Conservation (phyloP, 2,113 vertebrate species). For the Sinocyclocheilus rhinocerous region DNA sequence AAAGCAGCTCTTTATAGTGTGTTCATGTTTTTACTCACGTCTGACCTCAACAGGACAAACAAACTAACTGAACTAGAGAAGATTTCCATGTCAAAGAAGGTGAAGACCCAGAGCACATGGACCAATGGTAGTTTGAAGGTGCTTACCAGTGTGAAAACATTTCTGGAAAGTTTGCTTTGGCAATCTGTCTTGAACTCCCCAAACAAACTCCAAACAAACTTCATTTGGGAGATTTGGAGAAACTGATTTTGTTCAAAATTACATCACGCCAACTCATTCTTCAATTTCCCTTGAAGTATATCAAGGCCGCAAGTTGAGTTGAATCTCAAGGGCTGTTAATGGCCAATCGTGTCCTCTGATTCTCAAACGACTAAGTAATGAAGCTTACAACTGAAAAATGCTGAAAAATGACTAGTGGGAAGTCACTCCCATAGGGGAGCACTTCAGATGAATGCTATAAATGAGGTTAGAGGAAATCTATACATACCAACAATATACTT, state of each 20-base stretch:
- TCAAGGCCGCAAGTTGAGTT: neutral
- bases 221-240: too few relatives aligned
- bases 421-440: conserved; percentile 32
- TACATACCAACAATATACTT: conserved; percentile 62
- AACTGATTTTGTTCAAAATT: too few relatives aligned
- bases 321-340: neutral
- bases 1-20: neutral
- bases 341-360: neutral
- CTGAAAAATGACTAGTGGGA: conserved; percentile 8
- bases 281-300: too few relatives aligned
- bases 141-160: neutral
- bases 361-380: neutral
- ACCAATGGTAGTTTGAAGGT: neutral
- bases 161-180: neutral
- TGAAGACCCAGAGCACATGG: neutral
- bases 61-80: neutral
- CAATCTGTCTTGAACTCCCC: neutral
- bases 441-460: conserved; percentile 55
- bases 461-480: conserved; percentile 67
- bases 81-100: neutral
- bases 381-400: neutral
- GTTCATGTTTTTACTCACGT: neutral
- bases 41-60: neutral
- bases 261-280: too few relatives aligned
- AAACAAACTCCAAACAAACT: neutral